Evolutionary conservation across 2,888 invertebrate species (phyloP), one percentile per base, ranked within the genome.

Genomic region (Lithodes maja): DNA sequence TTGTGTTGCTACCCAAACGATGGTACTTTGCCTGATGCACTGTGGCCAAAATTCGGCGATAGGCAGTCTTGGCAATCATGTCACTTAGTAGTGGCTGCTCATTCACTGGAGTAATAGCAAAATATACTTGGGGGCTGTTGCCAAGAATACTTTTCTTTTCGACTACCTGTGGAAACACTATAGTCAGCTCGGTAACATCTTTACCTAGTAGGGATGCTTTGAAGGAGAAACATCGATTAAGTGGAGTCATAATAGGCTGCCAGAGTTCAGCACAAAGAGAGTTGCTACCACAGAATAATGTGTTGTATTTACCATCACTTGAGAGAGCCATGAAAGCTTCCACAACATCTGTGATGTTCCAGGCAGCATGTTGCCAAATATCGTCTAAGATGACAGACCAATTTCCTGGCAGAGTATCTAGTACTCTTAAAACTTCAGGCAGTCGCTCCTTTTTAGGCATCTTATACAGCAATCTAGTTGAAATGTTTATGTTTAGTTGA

Each of bases 191-290:
- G 3, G 15, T 54, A 3, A 84, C n/a, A 49, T 77, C 75, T 3
- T 49, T 50, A 55, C 71, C 52, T 7, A 15, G 49, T 12, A 53
- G 9, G 5, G 61, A 53, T 9, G 68, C 61, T n/a, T 75, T 84
- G 15, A 78, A 49, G 49, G 69, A 54, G 55, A 80, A 86, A 49
- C 86, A 86, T 5, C 80, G 80, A 17, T 80, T 86, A 12, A 86
- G 79, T 49, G 79, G 86, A 5, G 86, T 86, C n/a, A 80, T 80
- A 54, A 86, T 78, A 3, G 86, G 86, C 1, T n/a, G 78, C 86
- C 86, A 86, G 33, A 77, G n/a, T 1, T 85, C 50, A 15, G 33
- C 55, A n/a, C 85, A 85, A 3, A 50, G n/a, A 49, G 85, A 49
- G 3, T 49, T 50, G 52, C n/a, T n/a, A 12, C n/a, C 68, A 78